Percentiles rank a stretch among this genome's conserved stretches.
These are phyloP conservation scores for Leptoclinus maculatus DNA, from an alignment of 2,797 vertebrate species.

Conservation along the genomic window DNA sequence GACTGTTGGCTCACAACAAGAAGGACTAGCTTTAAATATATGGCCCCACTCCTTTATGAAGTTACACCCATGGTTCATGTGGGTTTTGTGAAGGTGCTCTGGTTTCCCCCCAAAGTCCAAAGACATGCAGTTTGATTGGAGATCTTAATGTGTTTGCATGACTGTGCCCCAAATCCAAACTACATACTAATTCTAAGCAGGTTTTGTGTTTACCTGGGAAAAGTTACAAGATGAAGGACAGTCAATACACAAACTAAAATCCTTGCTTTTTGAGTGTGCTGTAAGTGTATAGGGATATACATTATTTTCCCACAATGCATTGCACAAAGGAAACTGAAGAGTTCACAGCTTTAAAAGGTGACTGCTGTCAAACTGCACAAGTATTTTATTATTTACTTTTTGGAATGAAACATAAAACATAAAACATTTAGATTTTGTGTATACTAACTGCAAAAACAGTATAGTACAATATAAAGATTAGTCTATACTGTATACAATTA, in stretches of 20 bases:
- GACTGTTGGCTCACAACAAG: neutral
- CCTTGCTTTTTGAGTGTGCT: neutral
- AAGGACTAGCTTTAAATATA: slow-evolving; percentile 1
- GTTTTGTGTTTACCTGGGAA: neutral
- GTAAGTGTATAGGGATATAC: neutral
- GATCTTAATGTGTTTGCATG: neutral
- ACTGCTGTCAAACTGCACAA: neutral
- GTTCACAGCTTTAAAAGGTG: neutral
- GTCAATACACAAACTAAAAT: neutral
- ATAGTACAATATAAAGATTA: neutral
- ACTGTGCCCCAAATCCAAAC: neutral
- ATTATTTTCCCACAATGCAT: neutral
- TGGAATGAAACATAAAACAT: neutral
- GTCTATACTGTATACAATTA: neutral
- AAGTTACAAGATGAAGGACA: neutral
- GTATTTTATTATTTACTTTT: neutral
- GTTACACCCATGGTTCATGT: neutral
- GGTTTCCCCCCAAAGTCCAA: neutral
- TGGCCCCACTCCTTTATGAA: neutral
- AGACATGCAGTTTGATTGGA: neutral
- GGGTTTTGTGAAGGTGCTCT: neutral
- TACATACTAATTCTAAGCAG: neutral
- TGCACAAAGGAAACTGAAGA: neutral
- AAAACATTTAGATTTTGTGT: neutral
- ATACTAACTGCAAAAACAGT: neutral